Evolutionary conservation across 2,888 invertebrate species (phyloP).

Genomic region (Chydorus sphaericus): DNA sequence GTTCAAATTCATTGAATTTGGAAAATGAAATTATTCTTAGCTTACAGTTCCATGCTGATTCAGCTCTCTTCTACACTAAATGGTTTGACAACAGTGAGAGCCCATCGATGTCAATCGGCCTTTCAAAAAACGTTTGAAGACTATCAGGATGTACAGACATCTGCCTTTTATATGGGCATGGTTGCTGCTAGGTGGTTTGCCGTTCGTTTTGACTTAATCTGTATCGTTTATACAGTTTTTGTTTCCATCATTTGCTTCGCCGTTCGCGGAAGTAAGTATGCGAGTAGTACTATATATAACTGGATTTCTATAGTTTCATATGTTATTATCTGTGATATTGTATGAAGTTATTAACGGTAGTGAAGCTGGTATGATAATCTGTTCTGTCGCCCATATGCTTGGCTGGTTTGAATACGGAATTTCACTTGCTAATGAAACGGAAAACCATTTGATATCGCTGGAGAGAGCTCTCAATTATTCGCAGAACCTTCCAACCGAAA

Average conservation of each 20-base stretch:
- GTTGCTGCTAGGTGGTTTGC: conserved; percentile 84
- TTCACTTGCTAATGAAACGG: conserved; percentile 77
- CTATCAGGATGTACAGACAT: conserved; percentile 45
- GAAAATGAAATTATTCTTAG: no score
- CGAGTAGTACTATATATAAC: no score
- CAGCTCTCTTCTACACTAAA: conserved; percentile 68
- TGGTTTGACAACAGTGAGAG: conserved; percentile 54
- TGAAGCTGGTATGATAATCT: conserved; percentile 25
- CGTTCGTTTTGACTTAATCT: conserved; percentile 78
- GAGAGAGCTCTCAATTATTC: conserved; percentile 43
- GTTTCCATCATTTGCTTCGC: conserved; percentile 76
- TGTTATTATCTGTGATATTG: not conserved
- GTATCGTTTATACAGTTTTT: conserved; percentile 66
- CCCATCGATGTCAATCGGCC: conserved; percentile 28
- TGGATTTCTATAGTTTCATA: not conserved
- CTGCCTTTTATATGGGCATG: conserved; percentile 83
- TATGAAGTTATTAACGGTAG: no score
- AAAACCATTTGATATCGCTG: conserved; percentile 61
- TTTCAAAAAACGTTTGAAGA: conserved; percentile 30
- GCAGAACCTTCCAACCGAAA: conserved; percentile 53
- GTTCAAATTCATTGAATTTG: no score
- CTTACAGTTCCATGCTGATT: conserved; percentile 37
- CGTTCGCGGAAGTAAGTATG: conserved; percentile 34
- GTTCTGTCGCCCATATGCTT: conserved; percentile 30
- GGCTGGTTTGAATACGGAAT: conserved; percentile 65